Base-by-base conservation (phyloP, 2,113 vertebrate species). In the Benitochromis conjunctus region DNA sequence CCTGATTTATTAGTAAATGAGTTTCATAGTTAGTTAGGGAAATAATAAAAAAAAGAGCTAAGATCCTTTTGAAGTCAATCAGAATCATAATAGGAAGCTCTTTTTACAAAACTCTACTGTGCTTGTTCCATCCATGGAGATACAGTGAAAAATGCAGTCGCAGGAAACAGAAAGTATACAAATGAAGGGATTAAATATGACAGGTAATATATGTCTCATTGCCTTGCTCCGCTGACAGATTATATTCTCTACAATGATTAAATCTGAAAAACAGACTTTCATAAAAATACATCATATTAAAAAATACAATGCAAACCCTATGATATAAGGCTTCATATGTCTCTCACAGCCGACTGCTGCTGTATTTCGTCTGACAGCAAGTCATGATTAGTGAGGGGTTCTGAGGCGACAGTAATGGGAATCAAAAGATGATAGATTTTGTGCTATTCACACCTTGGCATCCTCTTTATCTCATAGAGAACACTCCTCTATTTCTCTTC, bases 341-440 rank as follows among this genome's bases (percentile, higher is more conserved):
- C 41, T 83, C 29, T 79, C 53, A 24, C 36, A 74, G 60, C 76
- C 9, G 31, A n/a, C 36, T 38, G 54, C 36, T 79, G 74, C 60
- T 76, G 19, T 38, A 74, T 77, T 80, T 29, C 24, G 21, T 86
- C 38, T 88, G 88, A 71, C 62, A 84, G 76, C 31, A 29, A 60
- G 56, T 51, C 19, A 21, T 57, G 60, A 57, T 78, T 77, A 34
- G 74, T 58, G 60, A 85, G 31, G 54, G 26, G 64, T 71, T 60
- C n/a, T 71, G 81, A 80, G 38, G 66, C 48, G 38, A 80, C 55
- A 29, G 53, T 82, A 80, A 92, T 85, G 56, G 71, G 84, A 83
- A 80, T 85, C 24, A 85, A 62, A 81, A 54, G 62, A 89, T 83
- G 85, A 91, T 83, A 74, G 62, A 90, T 89, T 81, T 46, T 79